phyloP scores from a whole-genome alignment of 1,140 invertebrate species.

The Heliconius melpomene region DNA sequence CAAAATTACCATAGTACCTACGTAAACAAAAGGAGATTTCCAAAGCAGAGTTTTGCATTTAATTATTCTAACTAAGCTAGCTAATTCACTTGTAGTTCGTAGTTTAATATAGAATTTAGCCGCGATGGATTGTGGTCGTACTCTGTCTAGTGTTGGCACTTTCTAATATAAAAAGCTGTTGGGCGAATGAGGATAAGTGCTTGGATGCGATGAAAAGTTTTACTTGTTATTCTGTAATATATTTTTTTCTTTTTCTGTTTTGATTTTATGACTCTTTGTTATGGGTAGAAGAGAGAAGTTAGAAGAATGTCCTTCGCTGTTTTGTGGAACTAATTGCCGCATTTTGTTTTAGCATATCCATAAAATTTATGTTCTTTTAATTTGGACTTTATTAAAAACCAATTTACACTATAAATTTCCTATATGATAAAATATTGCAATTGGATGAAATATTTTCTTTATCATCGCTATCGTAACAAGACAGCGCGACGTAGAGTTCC shows the following conservation, averaged over 20 bases:
- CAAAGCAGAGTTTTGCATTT: conserved; percentile 4
- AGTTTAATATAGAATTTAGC: conserved; percentile 14
- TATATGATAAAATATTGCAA: no score
- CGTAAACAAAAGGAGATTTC: conserved; percentile 10
- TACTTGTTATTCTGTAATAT: not conserved
- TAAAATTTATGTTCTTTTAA: no score
- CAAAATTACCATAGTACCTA: not conserved
- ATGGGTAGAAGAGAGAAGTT: not conserved
- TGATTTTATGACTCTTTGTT: not conserved
- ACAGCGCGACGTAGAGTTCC: no score
- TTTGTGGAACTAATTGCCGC: no score
- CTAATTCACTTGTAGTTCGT: conserved; percentile 12
- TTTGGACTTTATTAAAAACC: no score
- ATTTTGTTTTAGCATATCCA: no score
- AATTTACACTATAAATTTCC: no score
- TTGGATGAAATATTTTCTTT: no score
- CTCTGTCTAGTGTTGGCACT: conserved; percentile 10
- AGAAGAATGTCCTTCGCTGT: no score
- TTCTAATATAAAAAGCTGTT: conserved; percentile 10
- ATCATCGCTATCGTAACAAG: no score
- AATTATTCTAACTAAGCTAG: conserved; percentile 9
- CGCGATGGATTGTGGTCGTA: conserved; percentile 7
- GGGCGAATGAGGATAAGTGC: not conserved
- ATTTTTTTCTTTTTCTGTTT: not conserved
- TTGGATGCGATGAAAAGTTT: not conserved